These are phyloP conservation scores for Bembecia ichneumoniformis DNA, from an alignment of 2,888 invertebrate genomes.

Conservation along the genomic window DNA sequence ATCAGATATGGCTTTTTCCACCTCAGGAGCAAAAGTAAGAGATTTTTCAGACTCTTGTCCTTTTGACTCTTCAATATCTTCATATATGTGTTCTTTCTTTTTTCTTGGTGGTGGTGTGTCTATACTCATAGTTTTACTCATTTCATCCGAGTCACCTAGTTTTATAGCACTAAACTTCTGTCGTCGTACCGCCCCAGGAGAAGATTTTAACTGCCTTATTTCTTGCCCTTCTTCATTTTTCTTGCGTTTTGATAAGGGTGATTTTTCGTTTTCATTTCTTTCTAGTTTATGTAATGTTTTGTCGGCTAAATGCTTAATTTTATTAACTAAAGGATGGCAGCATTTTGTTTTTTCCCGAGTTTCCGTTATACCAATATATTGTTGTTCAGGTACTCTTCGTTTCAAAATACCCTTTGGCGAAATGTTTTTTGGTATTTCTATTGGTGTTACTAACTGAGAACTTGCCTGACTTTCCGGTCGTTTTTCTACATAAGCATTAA, in stretches of 20 bases:
- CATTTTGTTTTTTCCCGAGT: slow-evolving; percentile 66
- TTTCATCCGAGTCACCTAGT: slow-evolving; percentile 63
- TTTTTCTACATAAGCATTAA: slow-evolving; percentile 30
- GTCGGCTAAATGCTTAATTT: slow-evolving; percentile 76
- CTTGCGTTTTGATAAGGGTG: slow-evolving; percentile 48
- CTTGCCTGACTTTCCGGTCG: slow-evolving; percentile 42
- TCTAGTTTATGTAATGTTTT: slow-evolving; percentile 71
- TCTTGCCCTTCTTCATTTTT: slow-evolving; percentile 72
- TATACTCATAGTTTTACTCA: slow-evolving; percentile 57
- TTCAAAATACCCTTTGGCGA: slow-evolving; percentile 71
- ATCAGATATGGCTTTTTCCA: slow-evolving; percentile 35
- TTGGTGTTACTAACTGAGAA: slow-evolving; percentile 34
- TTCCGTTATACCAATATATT: slow-evolving; percentile 55
- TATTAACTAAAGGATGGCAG: slow-evolving; percentile 76
- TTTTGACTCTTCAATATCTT: slow-evolving; percentile 71
- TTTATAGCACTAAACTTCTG: slow-evolving; percentile 66
- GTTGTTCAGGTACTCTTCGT: slow-evolving; percentile 55
- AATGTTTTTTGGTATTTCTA: slow-evolving; percentile 50
- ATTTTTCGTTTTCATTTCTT: slow-evolving; percentile 51
- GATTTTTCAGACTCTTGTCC: slow-evolving; percentile 45
- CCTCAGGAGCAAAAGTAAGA: slow-evolving; percentile 61
- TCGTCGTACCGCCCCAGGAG: slow-evolving; percentile 73
- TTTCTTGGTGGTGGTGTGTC: slow-evolving; percentile 62
- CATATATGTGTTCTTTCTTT: slow-evolving; percentile 75
- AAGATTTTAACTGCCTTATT: slow-evolving; percentile 73